These are phyloP conservation scores for Pseudochaenichthys georgianus DNA, from an alignment of 2,797 vertebrate species.

Conservation along the genomic window DNA sequence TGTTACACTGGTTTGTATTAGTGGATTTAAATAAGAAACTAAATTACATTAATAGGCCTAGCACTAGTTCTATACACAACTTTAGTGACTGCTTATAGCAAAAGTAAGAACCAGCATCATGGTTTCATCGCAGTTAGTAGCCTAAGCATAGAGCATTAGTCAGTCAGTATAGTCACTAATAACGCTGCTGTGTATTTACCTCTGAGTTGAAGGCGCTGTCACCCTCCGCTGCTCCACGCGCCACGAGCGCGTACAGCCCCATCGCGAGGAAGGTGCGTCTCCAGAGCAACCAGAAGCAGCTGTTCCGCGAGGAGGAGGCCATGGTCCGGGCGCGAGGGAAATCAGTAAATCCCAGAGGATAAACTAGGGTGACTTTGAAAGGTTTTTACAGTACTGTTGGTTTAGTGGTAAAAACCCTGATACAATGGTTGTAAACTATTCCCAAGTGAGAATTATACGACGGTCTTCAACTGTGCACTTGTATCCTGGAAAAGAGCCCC, in stretches of 20 bases:
- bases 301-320: constrained; percentile 68
- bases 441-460: not conserved
- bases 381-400: not conserved
- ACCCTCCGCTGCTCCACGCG: constrained; percentile 70
- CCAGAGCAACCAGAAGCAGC: constrained; percentile 77
- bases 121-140: not conserved
- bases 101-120: not conserved
- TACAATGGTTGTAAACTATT: not conserved
- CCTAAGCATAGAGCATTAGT: not conserved
- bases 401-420: not conserved
- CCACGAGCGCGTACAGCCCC: constrained; percentile 71
- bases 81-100: not conserved
- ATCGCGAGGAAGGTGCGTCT: constrained; percentile 81
- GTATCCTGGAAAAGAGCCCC: constrained; percentile 23
- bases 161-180: fast-evolving
- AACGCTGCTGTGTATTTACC: constrained; percentile 65
- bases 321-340: constrained; percentile 56
- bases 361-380: not conserved
- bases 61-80: no score
- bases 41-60: no score
- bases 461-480: constrained; percentile 12
- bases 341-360: not conserved
- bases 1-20: not conserved
- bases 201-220: constrained; percentile 79
- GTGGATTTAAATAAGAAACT: not conserved